A percentile compares a stretch with the other conserved stretches of the same genome.
These are phyloP conservation scores for Cotesia congregata DNA, from an alignment of 2,888 invertebrate species.

Conservation along the genomic window DNA sequence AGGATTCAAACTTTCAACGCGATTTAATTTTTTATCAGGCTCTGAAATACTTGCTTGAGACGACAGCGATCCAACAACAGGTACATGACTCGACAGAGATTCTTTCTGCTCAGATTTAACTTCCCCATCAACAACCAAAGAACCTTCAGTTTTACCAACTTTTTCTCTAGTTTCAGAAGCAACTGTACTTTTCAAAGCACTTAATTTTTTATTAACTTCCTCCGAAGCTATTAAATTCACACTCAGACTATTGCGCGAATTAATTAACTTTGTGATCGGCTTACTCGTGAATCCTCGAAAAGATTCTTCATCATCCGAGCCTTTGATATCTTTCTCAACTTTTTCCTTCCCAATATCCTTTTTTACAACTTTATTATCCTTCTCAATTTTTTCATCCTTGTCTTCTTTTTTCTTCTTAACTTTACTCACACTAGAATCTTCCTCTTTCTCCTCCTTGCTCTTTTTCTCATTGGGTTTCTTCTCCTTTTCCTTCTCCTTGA, in stretches of 20 bases:
- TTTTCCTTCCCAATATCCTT: slow-evolving; percentile 41
- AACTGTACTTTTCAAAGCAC: neutral
- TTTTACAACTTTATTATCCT: slow-evolving; percentile 26
- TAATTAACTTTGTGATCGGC: slow-evolving; percentile 60
- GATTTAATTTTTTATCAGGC: slow-evolving; percentile 49
- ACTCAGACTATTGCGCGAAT: slow-evolving; percentile 57
- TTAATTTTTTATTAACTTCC: slow-evolving; percentile 47
- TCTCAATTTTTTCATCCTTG: slow-evolving; percentile 18
- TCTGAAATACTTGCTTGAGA: slow-evolving; percentile 32
- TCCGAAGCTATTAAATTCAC: slow-evolving; percentile 55
- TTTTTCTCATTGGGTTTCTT: slow-evolving; percentile 53
- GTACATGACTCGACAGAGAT: neutral
- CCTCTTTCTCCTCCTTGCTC: slow-evolving; percentile 70
- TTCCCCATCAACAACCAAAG: neutral
- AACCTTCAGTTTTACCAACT: slow-evolving; percentile 7
- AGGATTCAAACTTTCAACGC: slow-evolving; percentile 44
- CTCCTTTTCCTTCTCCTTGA: slow-evolving; percentile 42
- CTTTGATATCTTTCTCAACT: slow-evolving; percentile 43
- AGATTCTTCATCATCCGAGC: slow-evolving; percentile 72
- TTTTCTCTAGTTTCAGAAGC: neutral
- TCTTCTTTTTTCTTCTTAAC: slow-evolving; percentile 49
- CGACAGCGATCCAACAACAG: slow-evolving; percentile 24
- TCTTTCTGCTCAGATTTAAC: slow-evolving; percentile 29
- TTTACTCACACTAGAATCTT: slow-evolving; percentile 74
- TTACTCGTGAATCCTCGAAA: slow-evolving; percentile 68